Evolutionary conservation across 2,113 vertebrate genomes (phyloP).

Genomic region (Procavia capensis): DNA sequence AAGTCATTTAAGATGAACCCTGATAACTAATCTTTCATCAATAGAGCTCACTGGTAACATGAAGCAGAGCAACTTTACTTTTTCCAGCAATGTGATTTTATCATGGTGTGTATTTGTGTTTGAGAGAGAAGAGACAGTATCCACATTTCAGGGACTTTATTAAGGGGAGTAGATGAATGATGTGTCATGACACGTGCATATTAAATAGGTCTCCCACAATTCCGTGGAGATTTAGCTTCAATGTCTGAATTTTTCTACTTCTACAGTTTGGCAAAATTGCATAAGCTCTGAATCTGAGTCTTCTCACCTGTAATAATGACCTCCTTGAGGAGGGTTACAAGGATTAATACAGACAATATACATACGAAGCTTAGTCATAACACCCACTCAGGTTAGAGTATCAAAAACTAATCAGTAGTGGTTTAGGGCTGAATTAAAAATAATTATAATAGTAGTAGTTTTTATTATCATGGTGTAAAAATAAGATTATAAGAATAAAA

Average conservation of each 20-base stretch:
- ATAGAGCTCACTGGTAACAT: not conserved
- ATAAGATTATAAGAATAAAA: not conserved
- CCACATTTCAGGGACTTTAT: not conserved
- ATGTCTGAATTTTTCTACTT: not conserved
- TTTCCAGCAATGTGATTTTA: too few relatives aligned
- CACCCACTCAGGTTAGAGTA: not conserved
- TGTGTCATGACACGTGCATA: not conserved
- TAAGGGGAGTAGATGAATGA: not conserved
- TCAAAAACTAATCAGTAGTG: not conserved
- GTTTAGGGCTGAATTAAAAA: not conserved
- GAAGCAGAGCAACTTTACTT: fast-evolving
- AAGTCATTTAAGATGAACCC: not conserved
- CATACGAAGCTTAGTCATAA: fast-evolving
- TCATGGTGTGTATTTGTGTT: not conserved
- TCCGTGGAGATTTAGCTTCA: not conserved
- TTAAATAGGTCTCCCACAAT: not conserved
- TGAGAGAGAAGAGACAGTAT: not conserved
- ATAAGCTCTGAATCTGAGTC: not conserved
- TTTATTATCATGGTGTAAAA: not conserved
- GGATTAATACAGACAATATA: not conserved
- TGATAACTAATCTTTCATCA: not conserved
- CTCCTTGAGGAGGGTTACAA: not conserved
- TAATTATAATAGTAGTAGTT: not conserved
- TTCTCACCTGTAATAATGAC: not conserved
- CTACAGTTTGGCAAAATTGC: not conserved